phyloP scores from a whole-genome alignment of 2,888 invertebrate species.

The Digitonthophagus gazella region DNA sequence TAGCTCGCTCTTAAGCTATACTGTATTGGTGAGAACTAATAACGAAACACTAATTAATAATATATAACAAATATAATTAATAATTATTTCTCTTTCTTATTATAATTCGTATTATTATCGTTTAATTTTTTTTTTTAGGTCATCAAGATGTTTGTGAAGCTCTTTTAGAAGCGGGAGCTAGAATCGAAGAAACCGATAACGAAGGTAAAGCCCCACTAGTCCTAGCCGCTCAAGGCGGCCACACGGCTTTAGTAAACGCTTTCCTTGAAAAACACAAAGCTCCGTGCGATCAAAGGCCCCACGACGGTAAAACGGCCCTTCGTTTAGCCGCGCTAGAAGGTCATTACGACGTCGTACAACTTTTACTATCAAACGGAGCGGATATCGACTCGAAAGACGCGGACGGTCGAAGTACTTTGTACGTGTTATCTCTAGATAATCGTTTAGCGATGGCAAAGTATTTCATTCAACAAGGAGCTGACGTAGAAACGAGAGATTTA shows the following conservation, averaged over 20 bases:
- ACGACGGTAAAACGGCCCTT: slow-evolving; percentile 82
- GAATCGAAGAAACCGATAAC: slow-evolving; percentile 86
- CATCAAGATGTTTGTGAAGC: slow-evolving; percentile 81
- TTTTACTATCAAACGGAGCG: slow-evolving; percentile 71
- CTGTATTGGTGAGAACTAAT: no score
- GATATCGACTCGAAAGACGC: slow-evolving; percentile 88
- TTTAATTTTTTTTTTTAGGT: slow-evolving; percentile 51
- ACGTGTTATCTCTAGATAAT: slow-evolving; percentile 87
- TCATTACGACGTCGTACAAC: slow-evolving; percentile 74
- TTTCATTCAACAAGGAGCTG: slow-evolving; percentile 75
- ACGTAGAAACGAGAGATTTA: slow-evolving; percentile 83
- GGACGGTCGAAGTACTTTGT: slow-evolving; percentile 87
- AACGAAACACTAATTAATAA: no score
- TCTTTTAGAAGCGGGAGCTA: slow-evolving; percentile 81
- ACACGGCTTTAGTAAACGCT: slow-evolving; percentile 64
- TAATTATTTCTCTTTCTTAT: not conserved
- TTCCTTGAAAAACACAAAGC: slow-evolving; percentile 74
- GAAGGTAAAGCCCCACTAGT: slow-evolving; percentile 87
- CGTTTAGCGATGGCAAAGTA: slow-evolving; percentile 79
- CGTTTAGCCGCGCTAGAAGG: slow-evolving; percentile 81
- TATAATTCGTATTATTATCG: not conserved
- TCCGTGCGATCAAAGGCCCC: slow-evolving; percentile 80
- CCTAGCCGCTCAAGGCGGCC: slow-evolving; percentile 87
- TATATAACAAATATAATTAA: no score
- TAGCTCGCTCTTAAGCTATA: not conserved